A percentile compares a stretch with the other conserved stretches of the same genome.
Evolutionary conservation across 2,113 vertebrate genomes (phyloP).

Genomic region (Turnix velox): DNA sequence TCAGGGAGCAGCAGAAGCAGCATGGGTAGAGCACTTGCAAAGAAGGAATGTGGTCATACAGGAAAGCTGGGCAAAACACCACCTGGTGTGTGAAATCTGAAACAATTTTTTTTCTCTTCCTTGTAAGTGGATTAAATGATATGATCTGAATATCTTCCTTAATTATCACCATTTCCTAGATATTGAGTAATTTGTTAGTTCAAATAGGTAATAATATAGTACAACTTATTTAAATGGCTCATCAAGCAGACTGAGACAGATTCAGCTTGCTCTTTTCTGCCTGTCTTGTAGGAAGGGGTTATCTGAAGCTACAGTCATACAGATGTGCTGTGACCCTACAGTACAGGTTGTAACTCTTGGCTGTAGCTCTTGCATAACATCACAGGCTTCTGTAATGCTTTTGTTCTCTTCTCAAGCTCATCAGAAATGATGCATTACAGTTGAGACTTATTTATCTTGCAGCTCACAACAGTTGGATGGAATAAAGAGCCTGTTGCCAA

Average conservation of each 20-base stretch:
- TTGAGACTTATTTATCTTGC: conserved; percentile 23
- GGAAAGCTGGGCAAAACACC: background rate
- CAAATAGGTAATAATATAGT: background rate
- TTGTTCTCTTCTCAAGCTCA: background rate
- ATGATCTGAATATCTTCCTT: background rate
- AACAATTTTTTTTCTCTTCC: background rate
- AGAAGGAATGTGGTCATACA: background rate
- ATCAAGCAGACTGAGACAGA: background rate
- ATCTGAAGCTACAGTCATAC: background rate
- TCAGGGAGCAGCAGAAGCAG: background rate
- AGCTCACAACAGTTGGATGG: background rate
- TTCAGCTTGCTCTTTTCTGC: background rate
- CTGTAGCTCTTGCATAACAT: background rate
- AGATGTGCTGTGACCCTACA: background rate
- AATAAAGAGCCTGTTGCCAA: conserved; percentile 12
- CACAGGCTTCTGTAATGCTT: background rate
- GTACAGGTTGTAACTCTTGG: background rate
- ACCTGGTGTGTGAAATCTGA: background rate
- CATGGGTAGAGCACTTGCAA: background rate
- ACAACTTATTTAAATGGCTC: background rate
- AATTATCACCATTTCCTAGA: background rate
- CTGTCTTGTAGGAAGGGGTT: background rate
- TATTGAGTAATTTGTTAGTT: background rate
- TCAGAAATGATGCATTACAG: background rate
- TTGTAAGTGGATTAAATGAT: background rate